Percentiles rank a stretch among this genome's conserved stretches.
Conservation (phyloP, 2,888 invertebrate genomes). For the Pegoplata infirma region DNA sequence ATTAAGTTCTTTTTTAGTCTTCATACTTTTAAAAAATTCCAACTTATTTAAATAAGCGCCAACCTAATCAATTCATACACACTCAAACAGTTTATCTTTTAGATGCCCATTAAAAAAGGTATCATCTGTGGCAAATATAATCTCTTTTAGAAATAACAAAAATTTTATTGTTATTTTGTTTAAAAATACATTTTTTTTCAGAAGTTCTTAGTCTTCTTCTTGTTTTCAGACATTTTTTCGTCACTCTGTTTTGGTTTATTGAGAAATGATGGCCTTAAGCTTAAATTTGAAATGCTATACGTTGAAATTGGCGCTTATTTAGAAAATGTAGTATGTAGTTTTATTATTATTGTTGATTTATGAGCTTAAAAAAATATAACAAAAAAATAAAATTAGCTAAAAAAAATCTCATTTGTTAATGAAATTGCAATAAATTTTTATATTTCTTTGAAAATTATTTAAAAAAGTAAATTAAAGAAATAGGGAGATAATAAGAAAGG, state of each 20-base stretch:
- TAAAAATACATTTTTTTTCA: neutral
- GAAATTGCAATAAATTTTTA: neutral
- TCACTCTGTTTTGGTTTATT: slow-evolving; percentile 10
- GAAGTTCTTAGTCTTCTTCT: too few relatives aligned
- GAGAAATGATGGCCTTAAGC: slow-evolving; percentile 19
- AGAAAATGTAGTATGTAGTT: neutral
- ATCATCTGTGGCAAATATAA: slow-evolving; percentile 55
- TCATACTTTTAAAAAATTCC: too few relatives aligned
- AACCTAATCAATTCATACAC: too few relatives aligned
- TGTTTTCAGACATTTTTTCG: slow-evolving; percentile 22
- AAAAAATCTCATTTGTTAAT: too few relatives aligned
- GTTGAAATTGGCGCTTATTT: neutral
- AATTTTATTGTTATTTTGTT: slow-evolving; percentile 46
- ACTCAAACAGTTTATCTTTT: slow-evolving; percentile 10
- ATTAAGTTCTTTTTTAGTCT: too few relatives aligned
- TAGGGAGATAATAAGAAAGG: too few relatives aligned
- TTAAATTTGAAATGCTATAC: neutral
- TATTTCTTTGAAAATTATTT: neutral
- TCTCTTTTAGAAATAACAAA: slow-evolving; percentile 30
- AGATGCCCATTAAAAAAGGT: slow-evolving; percentile 49
- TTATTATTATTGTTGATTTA: neutral
- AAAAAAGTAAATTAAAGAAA: too few relatives aligned
- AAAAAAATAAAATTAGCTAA: too few relatives aligned
- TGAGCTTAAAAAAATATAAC: too few relatives aligned
- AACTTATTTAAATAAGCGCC: too few relatives aligned